Evolutionary conservation across 2,888 invertebrate species (phyloP), one percentile per base, ranked within the genome.

Genomic region (Candidula unifasciata): DNA sequence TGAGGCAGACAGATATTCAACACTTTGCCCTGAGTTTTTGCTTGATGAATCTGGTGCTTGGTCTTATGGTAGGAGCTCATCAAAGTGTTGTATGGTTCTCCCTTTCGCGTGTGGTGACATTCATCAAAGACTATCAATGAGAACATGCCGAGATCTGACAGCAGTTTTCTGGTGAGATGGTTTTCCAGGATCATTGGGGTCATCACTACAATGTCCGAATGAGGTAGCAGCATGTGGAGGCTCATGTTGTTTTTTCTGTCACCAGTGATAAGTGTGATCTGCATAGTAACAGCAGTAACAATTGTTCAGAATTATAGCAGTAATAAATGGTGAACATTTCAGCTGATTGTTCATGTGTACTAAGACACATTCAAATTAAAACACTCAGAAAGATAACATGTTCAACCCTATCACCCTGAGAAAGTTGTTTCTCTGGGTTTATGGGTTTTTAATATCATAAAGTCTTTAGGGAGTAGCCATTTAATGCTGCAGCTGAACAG

Each of bases 141-240:
- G 78, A 89, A 87, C 13, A 80, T 86, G 24, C 44, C 57, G 18
- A 82, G 84, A 8, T 86, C 79, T 5, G 18, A 21, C 35, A 81
- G 27, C n/a, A 18, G 30, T 21, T 57, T 64, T 66, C 44, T 80
- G 35, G 24, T 37, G 54, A 90, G 83, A 78, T 89, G 89, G 85
- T 89, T 92, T 87, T 91, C 87, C 76, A 93, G 89, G 52, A 93
- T 89, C 83, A 92, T 91, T 3, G 93, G 92, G n/a, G 93, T 93
- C 80, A 92, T 87, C 77, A 93, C 91, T 68, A 92, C 76, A 13
- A 91, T 84, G 78, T 90, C 87, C 30, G 77, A 82, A 21, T 86
- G n/a, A 1, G 85, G 82, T 76, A 89, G 35, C 2, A 87, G 35
- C 52, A 80, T 27, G 35, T 88, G 83, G 52, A 88, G 80, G 21